These are phyloP conservation scores for Hepsetus odoe DNA, from an alignment of 2,113 vertebrate genomes.

Conservation along the genomic window DNA sequence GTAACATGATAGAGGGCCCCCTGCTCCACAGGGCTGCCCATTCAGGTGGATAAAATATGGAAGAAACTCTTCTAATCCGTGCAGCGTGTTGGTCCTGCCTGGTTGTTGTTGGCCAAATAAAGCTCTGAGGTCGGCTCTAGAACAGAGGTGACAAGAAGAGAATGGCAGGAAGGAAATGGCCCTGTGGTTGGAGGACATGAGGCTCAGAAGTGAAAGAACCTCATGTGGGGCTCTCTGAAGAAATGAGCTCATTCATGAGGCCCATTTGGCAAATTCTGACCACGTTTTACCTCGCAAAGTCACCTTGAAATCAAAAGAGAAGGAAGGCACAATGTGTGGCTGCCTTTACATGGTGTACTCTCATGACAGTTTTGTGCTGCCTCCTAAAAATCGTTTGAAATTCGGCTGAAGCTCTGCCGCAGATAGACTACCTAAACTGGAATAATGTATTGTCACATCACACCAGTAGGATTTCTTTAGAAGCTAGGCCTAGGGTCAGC, in stretches of 20 bases:
- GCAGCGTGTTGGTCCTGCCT: not conserved
- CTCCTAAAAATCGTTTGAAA: too few relatives aligned
- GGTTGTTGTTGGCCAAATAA: not conserved
- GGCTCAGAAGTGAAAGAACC: not conserved
- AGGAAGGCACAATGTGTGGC: too few relatives aligned
- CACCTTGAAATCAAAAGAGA: too few relatives aligned
- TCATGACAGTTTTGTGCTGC: too few relatives aligned
- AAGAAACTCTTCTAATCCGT: not conserved
- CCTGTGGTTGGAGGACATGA: conserved; percentile 11
- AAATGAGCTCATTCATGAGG: not conserved
- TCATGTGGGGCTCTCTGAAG: not conserved
- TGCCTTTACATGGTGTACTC: too few relatives aligned
- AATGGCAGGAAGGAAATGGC: conserved; percentile 45
- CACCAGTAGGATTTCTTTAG: too few relatives aligned
- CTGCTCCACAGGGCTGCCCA: conserved; percentile 12
- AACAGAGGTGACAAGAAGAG: conserved; percentile 7
- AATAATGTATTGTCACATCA: too few relatives aligned
- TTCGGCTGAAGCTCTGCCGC: too few relatives aligned
- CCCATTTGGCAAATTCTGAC: not conserved
- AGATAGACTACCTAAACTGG: too few relatives aligned
- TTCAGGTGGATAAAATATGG: conserved; percentile 15
- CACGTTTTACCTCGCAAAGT: too few relatives aligned
- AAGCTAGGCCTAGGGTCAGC: too few relatives aligned
- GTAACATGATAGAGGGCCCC: conserved; percentile 21
- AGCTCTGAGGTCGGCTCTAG: too few relatives aligned